phyloP scores from a whole-genome alignment of 2,888 invertebrate species.

The Acleris literana region DNA sequence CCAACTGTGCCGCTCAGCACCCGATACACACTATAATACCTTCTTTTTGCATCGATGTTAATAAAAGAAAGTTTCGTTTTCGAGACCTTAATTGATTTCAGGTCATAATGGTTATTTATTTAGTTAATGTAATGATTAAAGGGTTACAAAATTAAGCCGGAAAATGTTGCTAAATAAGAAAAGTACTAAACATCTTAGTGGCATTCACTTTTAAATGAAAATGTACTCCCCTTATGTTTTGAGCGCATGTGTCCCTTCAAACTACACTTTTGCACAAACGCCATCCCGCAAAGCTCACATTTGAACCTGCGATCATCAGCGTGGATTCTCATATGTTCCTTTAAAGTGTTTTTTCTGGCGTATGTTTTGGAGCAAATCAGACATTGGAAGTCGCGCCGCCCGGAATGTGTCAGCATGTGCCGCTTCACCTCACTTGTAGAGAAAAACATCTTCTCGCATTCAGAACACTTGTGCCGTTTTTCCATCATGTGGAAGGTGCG shows the following conservation, averaged over 20 bases:
- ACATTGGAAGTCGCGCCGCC: constrained; percentile 16
- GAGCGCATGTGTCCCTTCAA: constrained; percentile 20
- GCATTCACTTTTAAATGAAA: too few species aligned
- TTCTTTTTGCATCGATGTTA: too few species aligned
- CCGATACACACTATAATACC: too few species aligned
- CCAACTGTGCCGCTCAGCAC: too few species aligned
- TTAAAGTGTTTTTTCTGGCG: constrained; percentile 41
- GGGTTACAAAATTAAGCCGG: too few species aligned
- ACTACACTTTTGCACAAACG: constrained; percentile 25
- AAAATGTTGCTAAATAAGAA: too few species aligned
- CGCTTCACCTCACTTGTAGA: constrained; percentile 43
- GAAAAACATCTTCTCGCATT: constrained; percentile 65
- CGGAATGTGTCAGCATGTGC: constrained; percentile 45
- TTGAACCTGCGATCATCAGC: constrained; percentile 49
- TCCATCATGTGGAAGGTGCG: constrained; percentile 63
- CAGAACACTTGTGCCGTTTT: constrained; percentile 59
- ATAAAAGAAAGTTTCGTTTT: too few species aligned
- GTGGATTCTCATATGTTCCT: constrained; percentile 55
- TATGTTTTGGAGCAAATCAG: constrained; percentile 12
- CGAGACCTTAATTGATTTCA: too few species aligned
- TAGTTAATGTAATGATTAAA: too few species aligned
- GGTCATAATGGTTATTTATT: too few species aligned
- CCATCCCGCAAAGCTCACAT: constrained; percentile 47
- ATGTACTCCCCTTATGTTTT: neutral
- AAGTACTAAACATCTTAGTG: too few species aligned